Base-by-base conservation (phyloP, 2,888 invertebrate species). In the Heliconius charithonia region DNA sequence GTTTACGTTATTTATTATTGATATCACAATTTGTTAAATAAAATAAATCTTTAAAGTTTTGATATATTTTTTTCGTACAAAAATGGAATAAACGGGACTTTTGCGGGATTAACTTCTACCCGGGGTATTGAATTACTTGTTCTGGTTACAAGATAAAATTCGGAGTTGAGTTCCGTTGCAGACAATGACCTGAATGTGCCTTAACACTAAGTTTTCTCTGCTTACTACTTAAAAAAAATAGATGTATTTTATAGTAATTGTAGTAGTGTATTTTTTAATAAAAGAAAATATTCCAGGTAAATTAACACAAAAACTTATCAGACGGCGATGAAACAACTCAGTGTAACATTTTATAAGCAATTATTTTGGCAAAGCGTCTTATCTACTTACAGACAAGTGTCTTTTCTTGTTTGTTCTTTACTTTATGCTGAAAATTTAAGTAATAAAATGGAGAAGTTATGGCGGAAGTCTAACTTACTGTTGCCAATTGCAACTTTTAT, bases 321-420 rank as follows among this genome's bases (percentile, higher is more conserved):
- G 45, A 45, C 45, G 45, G 22, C 16, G 27, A 71, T 32, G 16
- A 32, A 37, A 67, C n/a, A 41, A 29, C 12, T 29, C 32, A 56
- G 51, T 56, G 32, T n/a, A 22, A 56, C n/a, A 71, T 12, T 32
- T 59, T 59, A 71, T 29, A 56, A 56, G n/a, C 56, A 72, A 72
- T 72, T 56, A 59, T 72, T 72, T 72, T 72, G n/a, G 32, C 32
- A 59, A n/a, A 59, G 29, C 59, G 1, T 72, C 59, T 77, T 73
- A 73, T 67, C 77, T 66, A 73, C 73, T 77, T 41, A 59, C 9
- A 73, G 73, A 73, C 73, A 77, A 77, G 73, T 67, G 66, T 73
- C 37, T 77, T 77, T 73, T 56, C 56, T 56, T 77, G 73, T 73
- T 67, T 37, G 37, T 72, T 66, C 63, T 27, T 32, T 37, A 51